Evolutionary conservation across 2,797 vertebrate species (phyloP), one percentile per base, ranked within the genome.

Genomic region (Paramormyrops hopkinsi): DNA sequence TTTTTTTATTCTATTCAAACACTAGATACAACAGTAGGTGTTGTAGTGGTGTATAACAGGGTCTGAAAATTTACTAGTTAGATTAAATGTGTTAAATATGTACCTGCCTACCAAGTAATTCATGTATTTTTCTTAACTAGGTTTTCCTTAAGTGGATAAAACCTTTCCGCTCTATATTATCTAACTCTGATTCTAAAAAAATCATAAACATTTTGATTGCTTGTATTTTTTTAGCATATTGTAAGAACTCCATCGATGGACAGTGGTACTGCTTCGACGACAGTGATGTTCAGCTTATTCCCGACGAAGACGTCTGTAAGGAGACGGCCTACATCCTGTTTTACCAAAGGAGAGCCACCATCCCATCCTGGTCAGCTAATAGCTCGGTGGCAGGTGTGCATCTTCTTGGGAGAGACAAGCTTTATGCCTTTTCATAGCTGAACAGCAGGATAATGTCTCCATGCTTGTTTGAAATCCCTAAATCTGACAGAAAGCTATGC

Each of bases 201-300:
- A 11, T 17, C 4, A 25, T 84, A 22, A 46, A 84, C 25, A 44
- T 84, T 84, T 84, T 25, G 19, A n/a, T 22, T 51, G 22, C 8
- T 41, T 33, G 48, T 73, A 25, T 73, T 86, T 87, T 56, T 44
- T 50, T 73, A 99, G 99, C 99, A 0, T 97, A 97, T 92, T 99
- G 99, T 92, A 99, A 99, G 95, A 99, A 99, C 95, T 99, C 99
- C 0, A 95, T 99, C 8, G 98, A 99, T 5, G 98, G 99, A 17
- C 97, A 97, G 93, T 99, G 99, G 99, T 99, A 99, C 95, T 99
- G 98, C 96, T 99, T 99, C 0, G 99, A 99, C 46, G 99, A 99
- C 96, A 99, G 98, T 0, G 98, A 99, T 0, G 99, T 99, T 85
- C 97, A 98, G 90, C 95, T 96, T 0, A 93, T 99, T n/a, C 91